Evolutionary conservation across 2,797 vertebrate genomes (phyloP).

Genomic region (Toxotes lorentzi): DNA sequence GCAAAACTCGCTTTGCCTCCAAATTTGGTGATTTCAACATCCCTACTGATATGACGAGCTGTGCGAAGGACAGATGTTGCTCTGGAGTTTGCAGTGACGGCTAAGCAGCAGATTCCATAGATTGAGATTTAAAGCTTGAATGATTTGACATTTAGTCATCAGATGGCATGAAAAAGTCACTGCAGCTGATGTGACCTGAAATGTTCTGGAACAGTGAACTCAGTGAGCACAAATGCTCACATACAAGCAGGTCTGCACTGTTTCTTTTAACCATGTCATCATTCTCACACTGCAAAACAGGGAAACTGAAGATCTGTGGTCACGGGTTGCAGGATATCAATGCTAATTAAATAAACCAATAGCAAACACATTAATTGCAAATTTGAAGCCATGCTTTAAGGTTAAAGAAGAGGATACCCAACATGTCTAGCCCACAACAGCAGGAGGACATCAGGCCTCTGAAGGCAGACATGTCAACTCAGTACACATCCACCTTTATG

Average conservation of each 20-base stretch:
- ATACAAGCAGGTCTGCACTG: background rate
- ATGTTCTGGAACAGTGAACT: background rate
- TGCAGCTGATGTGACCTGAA: background rate
- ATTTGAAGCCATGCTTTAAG: background rate
- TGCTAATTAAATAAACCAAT: background rate
- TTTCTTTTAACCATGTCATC: background rate
- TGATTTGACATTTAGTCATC: slow-evolving; percentile 6
- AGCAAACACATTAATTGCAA: background rate
- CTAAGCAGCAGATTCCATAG: background rate
- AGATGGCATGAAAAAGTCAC: background rate
- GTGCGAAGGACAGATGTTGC: background rate
- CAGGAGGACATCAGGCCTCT: background rate
- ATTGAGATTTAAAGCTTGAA: slow-evolving; percentile 5
- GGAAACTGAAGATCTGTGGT: background rate
- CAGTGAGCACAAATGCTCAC: background rate
- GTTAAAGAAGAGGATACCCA: background rate
- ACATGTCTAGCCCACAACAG: background rate
- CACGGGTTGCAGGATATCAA: background rate
- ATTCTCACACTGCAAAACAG: background rate
- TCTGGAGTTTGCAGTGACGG: background rate
- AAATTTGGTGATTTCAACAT: background rate
- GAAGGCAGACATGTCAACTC: background rate
- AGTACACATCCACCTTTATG: background rate
- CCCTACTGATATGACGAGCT: background rate
- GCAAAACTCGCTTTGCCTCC: background rate